Evolutionary conservation across 2,888 invertebrate species (phyloP), one percentile per base, ranked within the genome.

Genomic region (Mimumesa dahlbomi): DNA sequence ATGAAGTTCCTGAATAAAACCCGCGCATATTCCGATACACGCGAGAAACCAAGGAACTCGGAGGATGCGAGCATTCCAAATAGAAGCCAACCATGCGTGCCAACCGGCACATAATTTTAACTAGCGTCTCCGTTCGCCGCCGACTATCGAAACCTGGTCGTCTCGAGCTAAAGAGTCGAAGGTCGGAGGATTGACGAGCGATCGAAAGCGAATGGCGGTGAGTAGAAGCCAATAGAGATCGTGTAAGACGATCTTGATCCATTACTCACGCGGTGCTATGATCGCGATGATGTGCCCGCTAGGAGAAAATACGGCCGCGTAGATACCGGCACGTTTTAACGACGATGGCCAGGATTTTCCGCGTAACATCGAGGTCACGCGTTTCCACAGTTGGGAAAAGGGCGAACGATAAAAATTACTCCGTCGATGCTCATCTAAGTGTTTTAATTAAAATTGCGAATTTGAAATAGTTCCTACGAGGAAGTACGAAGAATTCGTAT

Each of bases 301-400:
- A 61, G 50, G 66, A 65, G 75, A 77, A n/a, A 78, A 73, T 75
- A 78, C 67, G 69, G 61, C 66, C 74, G 69, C 29, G 64, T 67
- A 72, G 77, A 77, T 72, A 36, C 66, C 62, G 69, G 45, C 63
- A 57, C 64, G 68, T 70, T 73, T 77, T 65, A 77, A 76, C 50
- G 73, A 58, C 68, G 63, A 71, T 73, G 50, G 45, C 25, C 34
- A 56, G 53, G 56, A 73, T 78, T 84, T 84, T 82, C 80, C 74
- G 79, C 79, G 66, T 66, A 67, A 71, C 77, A 73, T 74, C 74
- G 70, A 69, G 67, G 69, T 59, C 69, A 59, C 34, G 56, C 36
- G 64, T 64, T 66, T 57, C 57, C 54, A 50, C 2, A 2, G 34
- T 14, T 19, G 18, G 21, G n/a, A 45, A 40, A 16, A n/a, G n/a